Conservation (phyloP, 2,797 vertebrate species). For the Cyclura pinguis region DNA sequence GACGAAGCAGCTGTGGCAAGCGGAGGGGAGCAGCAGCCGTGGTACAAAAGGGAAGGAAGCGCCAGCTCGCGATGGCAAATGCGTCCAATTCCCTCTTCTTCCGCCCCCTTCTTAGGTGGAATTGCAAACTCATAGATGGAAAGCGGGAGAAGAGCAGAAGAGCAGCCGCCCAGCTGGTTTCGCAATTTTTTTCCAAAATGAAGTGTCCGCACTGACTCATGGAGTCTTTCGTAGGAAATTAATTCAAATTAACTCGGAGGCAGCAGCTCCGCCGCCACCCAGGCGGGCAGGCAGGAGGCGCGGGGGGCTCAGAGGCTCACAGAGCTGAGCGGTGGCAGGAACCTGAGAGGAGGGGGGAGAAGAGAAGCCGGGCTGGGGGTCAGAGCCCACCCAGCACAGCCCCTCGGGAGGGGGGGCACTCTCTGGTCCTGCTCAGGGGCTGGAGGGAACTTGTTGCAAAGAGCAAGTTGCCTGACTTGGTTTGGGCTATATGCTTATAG, state of each 20-base stretch:
- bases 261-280: background rate
- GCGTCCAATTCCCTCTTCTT: background rate
- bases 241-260: background rate
- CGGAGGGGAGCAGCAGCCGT: background rate
- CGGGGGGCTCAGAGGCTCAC: fast-evolving
- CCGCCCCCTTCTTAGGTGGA: background rate
- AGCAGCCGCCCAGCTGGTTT: background rate
- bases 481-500: too few relatives aligned
- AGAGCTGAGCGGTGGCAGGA: background rate
- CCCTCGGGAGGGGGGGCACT: background rate
- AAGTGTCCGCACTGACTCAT: background rate
- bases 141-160: fast-evolving
- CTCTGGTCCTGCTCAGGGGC: too few relatives aligned
- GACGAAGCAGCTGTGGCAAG: background rate
- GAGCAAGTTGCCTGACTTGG: too few relatives aligned
- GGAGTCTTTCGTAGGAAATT: background rate
- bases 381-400: background rate
- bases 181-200: background rate
- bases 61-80: background rate
- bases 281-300: background rate
- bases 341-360: background rate
- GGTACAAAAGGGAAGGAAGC: background rate
- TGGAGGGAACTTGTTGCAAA: too few relatives aligned
- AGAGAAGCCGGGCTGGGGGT: background rate
- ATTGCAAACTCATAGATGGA: background rate